Evolutionary conservation across 2,888 invertebrate genomes (phyloP).

Genomic region (Acleris emargana): DNA sequence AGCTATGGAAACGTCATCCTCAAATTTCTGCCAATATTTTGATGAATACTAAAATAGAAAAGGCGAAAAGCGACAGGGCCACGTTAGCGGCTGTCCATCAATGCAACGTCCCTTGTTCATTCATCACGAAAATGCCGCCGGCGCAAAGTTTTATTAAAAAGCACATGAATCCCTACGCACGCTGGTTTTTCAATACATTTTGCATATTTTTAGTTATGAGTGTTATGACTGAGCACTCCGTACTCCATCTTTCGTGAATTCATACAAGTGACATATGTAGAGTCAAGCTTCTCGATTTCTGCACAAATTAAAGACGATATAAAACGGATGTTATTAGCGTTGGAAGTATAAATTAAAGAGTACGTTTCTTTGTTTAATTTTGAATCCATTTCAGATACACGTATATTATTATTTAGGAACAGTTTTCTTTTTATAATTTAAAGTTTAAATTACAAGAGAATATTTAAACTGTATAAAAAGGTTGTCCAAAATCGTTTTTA

Average conservation of each 20-base stretch:
- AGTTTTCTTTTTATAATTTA: too few relatives aligned
- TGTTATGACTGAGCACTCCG: background rate
- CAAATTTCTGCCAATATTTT: too few relatives aligned
- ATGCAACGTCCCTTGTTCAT: constrained; percentile 66
- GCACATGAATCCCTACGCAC: constrained; percentile 15
- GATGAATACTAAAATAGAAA: background rate
- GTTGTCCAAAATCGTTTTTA: constrained; percentile 10
- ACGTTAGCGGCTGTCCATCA: constrained; percentile 55
- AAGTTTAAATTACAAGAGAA: too few relatives aligned
- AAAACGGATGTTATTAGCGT: too few relatives aligned
- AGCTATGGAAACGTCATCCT: too few relatives aligned
- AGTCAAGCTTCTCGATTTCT: too few relatives aligned
- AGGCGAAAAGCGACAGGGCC: background rate
- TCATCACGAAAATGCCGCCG: constrained; percentile 69
- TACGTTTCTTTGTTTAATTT: too few relatives aligned
- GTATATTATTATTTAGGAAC: too few relatives aligned
- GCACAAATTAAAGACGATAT: too few relatives aligned
- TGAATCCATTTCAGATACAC: too few relatives aligned
- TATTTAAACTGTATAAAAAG: background rate
- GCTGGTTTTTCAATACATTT: constrained; percentile 4
- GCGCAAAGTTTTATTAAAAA: constrained; percentile 48
- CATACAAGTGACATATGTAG: too few relatives aligned
- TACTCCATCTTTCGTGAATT: background rate
- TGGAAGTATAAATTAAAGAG: too few relatives aligned
- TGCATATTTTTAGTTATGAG: constrained; percentile 5